Evolutionary conservation across 1,140 invertebrate genomes (phyloP).

Genomic region (Eupristina koningsbergeri): DNA sequence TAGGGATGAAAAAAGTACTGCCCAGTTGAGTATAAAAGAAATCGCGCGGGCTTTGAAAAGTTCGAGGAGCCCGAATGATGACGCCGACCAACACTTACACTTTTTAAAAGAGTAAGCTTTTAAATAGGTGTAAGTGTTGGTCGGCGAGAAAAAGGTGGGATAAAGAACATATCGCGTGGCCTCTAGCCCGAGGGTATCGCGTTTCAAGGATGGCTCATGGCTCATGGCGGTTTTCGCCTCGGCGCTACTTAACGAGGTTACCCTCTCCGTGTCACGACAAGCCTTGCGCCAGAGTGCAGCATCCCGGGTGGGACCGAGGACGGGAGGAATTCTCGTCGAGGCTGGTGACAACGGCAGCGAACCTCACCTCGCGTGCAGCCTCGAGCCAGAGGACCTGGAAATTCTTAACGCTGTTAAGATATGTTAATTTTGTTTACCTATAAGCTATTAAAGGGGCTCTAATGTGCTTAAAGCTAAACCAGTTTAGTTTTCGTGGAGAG

Average conservation of each 20-base stretch:
- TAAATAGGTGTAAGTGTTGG: slow-evolving; percentile 33
- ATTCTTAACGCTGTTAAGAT: slow-evolving; percentile 75
- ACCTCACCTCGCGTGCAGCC: not conserved
- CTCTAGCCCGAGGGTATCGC: slow-evolving; percentile 55
- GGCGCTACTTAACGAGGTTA: slow-evolving; percentile 61
- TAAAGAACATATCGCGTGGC: slow-evolving; percentile 42
- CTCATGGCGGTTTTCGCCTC: slow-evolving; percentile 60
- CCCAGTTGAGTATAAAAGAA: not conserved
- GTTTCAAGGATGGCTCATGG: slow-evolving; percentile 63
- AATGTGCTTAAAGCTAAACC: slow-evolving; percentile 73
- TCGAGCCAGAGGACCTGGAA: slow-evolving; percentile 61
- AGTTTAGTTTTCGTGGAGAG: slow-evolving; percentile 71
- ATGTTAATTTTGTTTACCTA: slow-evolving; percentile 75
- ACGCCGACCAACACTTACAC: no score
- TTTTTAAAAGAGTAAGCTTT: slow-evolving; percentile 36
- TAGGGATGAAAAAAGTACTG: not conserved
- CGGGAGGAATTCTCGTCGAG: not conserved
- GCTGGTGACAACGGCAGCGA: slow-evolving; percentile 24
- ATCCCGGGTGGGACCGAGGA: slow-evolving; percentile 1
- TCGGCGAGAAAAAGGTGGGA: slow-evolving; percentile 8
- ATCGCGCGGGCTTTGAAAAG: not conserved
- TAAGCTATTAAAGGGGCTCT: slow-evolving; percentile 74
- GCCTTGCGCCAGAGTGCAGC: not conserved
- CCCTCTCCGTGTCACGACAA: slow-evolving; percentile 8
- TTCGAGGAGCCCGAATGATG: not conserved